These are phyloP conservation scores for Spea multiplicata DNA, from an alignment of 2,113 vertebrate genomes.

Conservation along the genomic window DNA sequence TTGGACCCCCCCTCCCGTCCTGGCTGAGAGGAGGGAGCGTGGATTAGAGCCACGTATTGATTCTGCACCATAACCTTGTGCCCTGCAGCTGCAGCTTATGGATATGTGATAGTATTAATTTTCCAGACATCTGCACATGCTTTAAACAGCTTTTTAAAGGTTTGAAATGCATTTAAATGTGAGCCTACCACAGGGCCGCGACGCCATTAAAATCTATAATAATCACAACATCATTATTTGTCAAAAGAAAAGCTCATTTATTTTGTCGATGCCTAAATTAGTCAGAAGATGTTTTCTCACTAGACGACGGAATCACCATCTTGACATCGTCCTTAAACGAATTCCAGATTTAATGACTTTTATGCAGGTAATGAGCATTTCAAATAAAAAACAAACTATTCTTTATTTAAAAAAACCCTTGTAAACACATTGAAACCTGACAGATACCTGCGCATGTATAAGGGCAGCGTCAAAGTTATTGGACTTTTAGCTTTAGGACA, in stretches of 20 bases:
- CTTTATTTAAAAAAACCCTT: background rate
- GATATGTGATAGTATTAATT: slow-evolving; percentile 21
- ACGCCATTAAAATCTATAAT: slow-evolving; percentile 5
- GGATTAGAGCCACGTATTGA: slow-evolving; percentile 28
- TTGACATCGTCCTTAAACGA: background rate
- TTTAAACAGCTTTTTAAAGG: slow-evolving; percentile 13
- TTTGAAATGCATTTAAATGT: slow-evolving; percentile 4
- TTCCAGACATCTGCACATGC: slow-evolving; percentile 20
- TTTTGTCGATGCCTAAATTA: slow-evolving; percentile 1
- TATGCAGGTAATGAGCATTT: background rate
- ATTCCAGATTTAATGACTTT: background rate
- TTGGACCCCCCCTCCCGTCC: background rate
- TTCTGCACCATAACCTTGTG: slow-evolving; percentile 17
- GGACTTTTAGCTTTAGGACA: too few relatives aligned
- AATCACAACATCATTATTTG: slow-evolving; percentile 3
- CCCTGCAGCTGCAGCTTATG: slow-evolving; percentile 15
- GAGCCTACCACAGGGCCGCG: background rate
- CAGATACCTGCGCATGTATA: too few relatives aligned
- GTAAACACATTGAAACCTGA: background rate
- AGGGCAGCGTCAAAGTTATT: too few relatives aligned
- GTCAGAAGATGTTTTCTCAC: background rate
- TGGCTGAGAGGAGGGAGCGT: background rate
- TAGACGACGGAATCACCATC: background rate
- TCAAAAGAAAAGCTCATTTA: slow-evolving; percentile 7
- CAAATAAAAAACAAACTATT: background rate